phyloP scores from a whole-genome alignment of 2,888 invertebrate species.

The Zeuzera pyrina region DNA sequence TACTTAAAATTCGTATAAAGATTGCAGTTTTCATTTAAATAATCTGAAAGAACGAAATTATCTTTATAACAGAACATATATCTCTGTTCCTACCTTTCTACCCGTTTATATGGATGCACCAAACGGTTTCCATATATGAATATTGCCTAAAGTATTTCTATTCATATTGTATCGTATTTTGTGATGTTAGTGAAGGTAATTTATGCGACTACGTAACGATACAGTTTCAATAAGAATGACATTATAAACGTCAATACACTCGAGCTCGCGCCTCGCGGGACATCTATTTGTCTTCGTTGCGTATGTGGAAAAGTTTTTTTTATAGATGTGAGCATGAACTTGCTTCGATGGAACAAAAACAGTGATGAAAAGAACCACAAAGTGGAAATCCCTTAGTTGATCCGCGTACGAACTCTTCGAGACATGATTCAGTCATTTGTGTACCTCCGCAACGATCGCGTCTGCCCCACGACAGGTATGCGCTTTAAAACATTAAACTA shows the following conservation, averaged over 20 bases:
- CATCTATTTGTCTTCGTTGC: slow-evolving; percentile 10
- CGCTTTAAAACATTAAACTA: slow-evolving; percentile 20
- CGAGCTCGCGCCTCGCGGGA: slow-evolving; percentile 16
- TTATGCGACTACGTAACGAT: slow-evolving; percentile 27
- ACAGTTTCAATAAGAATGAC: slow-evolving; percentile 25
- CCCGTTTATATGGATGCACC: no score
- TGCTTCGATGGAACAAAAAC: slow-evolving; percentile 20
- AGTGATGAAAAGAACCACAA: slow-evolving; percentile 29
- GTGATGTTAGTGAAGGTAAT: slow-evolving; percentile 28
- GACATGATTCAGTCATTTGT: slow-evolving; percentile 33
- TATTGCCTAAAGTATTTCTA: no score
- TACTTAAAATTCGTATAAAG: no score
- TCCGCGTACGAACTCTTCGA: slow-evolving; percentile 17
- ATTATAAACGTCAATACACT: slow-evolving; percentile 16
- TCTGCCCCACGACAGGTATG: slow-evolving; percentile 36
- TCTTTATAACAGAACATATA: no score
- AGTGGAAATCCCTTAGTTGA: slow-evolving; percentile 32
- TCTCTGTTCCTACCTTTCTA: no score
- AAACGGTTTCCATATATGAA: no score
- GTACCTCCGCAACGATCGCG: slow-evolving; percentile 32
- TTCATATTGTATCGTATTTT: no score
- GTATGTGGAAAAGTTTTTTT: slow-evolving; percentile 9
- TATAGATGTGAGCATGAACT: slow-evolving; percentile 2
- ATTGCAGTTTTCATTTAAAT: no score
- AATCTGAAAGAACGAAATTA: no score